A percentile compares a stretch with the other conserved stretches of the same genome.
phyloP scores from a whole-genome alignment of 2,888 invertebrate genomes.

The Sminthurinus aureus region DNA sequence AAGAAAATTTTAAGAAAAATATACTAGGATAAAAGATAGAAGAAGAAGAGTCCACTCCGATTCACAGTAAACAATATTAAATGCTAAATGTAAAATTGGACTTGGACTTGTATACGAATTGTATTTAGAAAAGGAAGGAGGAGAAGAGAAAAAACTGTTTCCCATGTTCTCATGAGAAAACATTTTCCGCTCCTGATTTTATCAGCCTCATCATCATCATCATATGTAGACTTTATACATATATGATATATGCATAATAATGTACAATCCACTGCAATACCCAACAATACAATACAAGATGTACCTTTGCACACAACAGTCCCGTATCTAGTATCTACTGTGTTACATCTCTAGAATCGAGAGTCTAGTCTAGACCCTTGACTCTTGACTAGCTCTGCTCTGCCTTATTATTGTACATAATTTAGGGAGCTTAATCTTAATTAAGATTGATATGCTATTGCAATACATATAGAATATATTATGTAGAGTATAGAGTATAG shows the following conservation, averaged over 20 bases:
- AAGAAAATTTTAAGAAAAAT: neutral
- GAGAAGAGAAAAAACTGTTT: conserved; percentile 13
- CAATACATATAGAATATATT: no score
- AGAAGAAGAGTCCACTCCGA: neutral
- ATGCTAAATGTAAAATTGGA: no score
- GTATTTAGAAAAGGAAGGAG: neutral
- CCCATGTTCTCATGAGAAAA: conserved; percentile 17
- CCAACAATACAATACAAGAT: neutral
- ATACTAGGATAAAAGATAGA: neutral
- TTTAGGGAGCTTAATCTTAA: neutral
- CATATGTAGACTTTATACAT: neutral
- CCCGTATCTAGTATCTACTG: neutral
- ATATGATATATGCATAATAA: neutral
- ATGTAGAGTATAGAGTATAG: no score
- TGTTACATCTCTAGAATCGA: no score
- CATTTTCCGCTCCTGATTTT: conserved; percentile 16
- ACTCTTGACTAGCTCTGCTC: neutral
- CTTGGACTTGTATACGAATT: no score
- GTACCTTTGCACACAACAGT: neutral
- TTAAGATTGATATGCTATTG: neutral
- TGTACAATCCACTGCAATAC: neutral
- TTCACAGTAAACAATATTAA: no score
- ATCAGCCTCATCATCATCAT: conserved; percentile 1
- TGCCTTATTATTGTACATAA: neutral
- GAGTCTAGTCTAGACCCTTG: no score